These are phyloP conservation scores for Zaprionus lachaisei DNA, from an alignment of 1,140 invertebrate species.

Conservation along the genomic window DNA sequence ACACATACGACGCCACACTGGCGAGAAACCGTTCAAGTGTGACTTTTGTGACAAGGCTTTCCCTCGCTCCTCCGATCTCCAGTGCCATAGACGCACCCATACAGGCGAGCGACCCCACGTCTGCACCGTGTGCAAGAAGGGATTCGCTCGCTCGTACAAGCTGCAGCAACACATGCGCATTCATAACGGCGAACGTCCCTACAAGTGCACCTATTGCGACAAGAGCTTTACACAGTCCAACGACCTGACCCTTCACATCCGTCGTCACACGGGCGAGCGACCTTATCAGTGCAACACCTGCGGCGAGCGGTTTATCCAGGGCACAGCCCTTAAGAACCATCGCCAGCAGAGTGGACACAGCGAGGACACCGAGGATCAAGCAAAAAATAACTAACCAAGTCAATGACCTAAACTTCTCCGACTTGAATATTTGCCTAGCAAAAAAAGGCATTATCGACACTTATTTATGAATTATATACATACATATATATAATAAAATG, in stretches of 20 bases:
- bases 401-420: not conserved
- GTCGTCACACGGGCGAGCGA: constrained; percentile 86
- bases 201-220: constrained; percentile 87
- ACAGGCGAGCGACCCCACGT: constrained; percentile 87
- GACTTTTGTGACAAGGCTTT: constrained; percentile 80
- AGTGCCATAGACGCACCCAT: constrained; percentile 86
- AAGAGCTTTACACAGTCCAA: constrained; percentile 87
- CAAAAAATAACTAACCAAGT: not conserved
- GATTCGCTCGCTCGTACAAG: constrained; percentile 86
- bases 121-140: constrained; percentile 86
- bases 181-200: constrained; percentile 86
- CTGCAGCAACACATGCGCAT: constrained; percentile 87
- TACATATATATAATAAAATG: no score
- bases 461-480: not conserved
- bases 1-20: constrained; percentile 87
- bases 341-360: constrained; percentile 66
- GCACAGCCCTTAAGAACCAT: constrained; percentile 79
- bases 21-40: constrained; percentile 81
- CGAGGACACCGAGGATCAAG: constrained; percentile 32
- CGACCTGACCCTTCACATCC: constrained; percentile 86
- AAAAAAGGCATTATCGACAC: no score
- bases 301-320: constrained; percentile 82
- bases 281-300: constrained; percentile 85
- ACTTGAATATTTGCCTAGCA: no score
- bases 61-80: constrained; percentile 78